Evolutionary conservation across 2,888 invertebrate species (phyloP).

Genomic region (Encarsia formosa): DNA sequence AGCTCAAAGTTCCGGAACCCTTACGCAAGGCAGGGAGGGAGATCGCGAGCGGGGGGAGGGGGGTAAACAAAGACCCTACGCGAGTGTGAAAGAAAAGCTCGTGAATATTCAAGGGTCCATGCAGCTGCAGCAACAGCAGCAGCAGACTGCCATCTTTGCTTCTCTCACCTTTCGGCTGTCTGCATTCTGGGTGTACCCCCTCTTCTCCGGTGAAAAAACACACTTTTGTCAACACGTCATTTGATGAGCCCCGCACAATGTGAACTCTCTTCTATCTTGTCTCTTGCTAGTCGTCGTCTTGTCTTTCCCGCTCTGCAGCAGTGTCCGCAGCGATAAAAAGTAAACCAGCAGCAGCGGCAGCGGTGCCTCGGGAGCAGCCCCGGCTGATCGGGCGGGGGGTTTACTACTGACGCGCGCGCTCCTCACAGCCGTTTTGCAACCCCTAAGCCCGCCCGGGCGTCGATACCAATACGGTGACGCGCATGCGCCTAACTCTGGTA

Average conservation of each 20-base stretch:
- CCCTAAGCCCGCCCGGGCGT: slow-evolving; percentile 42
- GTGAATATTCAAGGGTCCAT: not conserved
- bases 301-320: not conserved
- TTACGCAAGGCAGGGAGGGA: not conserved
- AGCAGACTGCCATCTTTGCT: not conserved
- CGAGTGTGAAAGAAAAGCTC: not conserved
- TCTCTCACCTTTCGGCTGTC: not conserved
- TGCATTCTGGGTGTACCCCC: not conserved
- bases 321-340: not conserved
- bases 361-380: slow-evolving; percentile 5
- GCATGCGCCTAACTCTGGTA: slow-evolving; percentile 1
- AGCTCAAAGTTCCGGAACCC: too few species aligned
- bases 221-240: too few species aligned
- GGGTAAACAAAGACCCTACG: not conserved
- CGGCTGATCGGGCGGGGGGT: slow-evolving; percentile 45
- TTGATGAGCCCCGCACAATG: too few species aligned
- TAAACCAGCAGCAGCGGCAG: not conserved
- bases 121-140: not conserved
- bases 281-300: not conserved
- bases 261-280: too few species aligned
- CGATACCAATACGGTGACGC: slow-evolving; percentile 37
- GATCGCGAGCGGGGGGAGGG: slow-evolving; percentile 5
- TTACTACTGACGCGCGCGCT: slow-evolving; percentile 41
- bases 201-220: too few species aligned
- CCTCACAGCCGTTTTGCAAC: not conserved